Conservation (phyloP, 2,113 vertebrate species). For the Jacana jacana region DNA sequence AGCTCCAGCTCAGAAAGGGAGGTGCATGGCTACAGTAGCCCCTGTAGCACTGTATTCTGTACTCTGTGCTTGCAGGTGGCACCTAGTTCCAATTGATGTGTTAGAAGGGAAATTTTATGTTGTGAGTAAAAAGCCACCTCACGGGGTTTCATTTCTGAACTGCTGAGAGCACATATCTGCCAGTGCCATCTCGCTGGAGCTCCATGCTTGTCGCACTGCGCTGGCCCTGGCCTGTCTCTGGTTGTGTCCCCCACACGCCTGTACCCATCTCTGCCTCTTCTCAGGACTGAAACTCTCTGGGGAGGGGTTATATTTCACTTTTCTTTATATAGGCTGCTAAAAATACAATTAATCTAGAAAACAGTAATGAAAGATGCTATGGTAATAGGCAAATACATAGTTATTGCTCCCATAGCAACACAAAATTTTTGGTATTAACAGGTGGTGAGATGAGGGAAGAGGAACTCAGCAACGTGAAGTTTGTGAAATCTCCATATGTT, state of each 20-base stretch:
- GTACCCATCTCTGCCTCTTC: background rate
- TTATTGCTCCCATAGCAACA: background rate
- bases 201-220: accelerated
- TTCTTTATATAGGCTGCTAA: background rate
- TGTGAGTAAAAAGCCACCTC: background rate
- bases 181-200: accelerated
- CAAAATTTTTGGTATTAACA: background rate
- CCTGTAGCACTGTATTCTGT: background rate
- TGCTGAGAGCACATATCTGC: background rate
- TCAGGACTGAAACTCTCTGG: background rate
- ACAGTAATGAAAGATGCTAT: background rate
- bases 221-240: background rate
- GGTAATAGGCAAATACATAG: background rate
- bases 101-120: background rate
- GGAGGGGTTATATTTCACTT: background rate
- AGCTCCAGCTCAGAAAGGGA: accelerated
- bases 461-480: slow-evolving; percentile 70
- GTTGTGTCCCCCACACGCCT: no score
- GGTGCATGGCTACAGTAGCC: accelerated
- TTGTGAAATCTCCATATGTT: slow-evolving; percentile 70
- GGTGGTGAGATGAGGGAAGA: slow-evolving; percentile 75
- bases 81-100: accelerated
- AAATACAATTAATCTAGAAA: background rate
- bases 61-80: background rate
- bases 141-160: background rate